Evolutionary conservation across 53 echinoderm and acorn worm species (phyloP), one percentile per base, ranked within the genome.

Genomic region (Hippasteria phrygiana): DNA sequence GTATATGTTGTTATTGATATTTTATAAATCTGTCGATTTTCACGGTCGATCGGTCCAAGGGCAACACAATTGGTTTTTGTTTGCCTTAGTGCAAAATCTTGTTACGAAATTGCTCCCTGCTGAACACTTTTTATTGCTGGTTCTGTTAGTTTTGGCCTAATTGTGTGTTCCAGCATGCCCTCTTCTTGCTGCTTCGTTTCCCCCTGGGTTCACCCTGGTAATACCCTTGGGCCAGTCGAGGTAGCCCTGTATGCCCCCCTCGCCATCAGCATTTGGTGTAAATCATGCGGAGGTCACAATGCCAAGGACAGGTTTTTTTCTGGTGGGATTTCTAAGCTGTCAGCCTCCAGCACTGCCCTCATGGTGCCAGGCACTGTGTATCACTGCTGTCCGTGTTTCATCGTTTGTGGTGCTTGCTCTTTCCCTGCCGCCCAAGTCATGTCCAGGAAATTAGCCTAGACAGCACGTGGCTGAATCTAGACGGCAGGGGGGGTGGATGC

Each of bases 371-470:
- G 85, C 71, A 85, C 85, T 71, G 85, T 85, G 85, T 85, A 70
- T 85, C 85, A 85, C 85, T 53, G 24, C 55, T 42, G 62, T 40
- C 41, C 63, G 43, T 56, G 55, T 81, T 81, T 64, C 81, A 63
- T 29, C 45, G 42, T 81, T 27, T 43, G 76, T 76, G 50, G 32
- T 28, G 48, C 76, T 31, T 13, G 37, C 32, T 39, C 71, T 55
- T 73, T 48, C 73, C 47, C 67, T 69, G 27, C 83, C 20, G 14
- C 36, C 59, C 32, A 5, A 40, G 24, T 17, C 62, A 37, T 62
- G 62, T 63, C 70, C 89, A 89, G 89, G 89, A 89, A 89, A 89
- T 78, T 71, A 69, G 71, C 71, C 54, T 78, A 89, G 75, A 88
- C 88, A 77, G 65, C 75, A 77, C 62, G 43, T 77, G 77, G 78